Evolutionary conservation across 1,140 invertebrate species (phyloP).

Genomic region (Acromyrmex charruanus): DNA sequence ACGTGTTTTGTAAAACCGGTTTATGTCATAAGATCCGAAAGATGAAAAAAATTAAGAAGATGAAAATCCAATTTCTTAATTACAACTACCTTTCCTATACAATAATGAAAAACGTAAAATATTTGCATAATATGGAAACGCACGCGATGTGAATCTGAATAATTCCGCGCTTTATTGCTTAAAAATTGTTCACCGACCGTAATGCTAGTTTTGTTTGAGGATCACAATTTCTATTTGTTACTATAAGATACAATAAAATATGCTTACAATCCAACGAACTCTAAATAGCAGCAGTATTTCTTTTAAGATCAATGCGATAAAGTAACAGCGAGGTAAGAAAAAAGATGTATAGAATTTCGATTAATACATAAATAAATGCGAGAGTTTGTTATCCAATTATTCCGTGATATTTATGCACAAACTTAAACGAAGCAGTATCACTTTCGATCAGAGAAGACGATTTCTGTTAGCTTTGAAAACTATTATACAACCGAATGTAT

Average conservation of each 20-base stretch:
- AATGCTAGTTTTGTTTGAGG: not conserved
- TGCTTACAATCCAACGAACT: slow-evolving; percentile 26
- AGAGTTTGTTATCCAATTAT: slow-evolving; percentile 31
- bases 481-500: too few relatives aligned
- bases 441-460: not conserved
- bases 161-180: slow-evolving; percentile 9
- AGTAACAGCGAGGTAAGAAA: not conserved
- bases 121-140: slow-evolving; percentile 11
- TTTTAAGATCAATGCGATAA: not conserved
- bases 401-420: slow-evolving; percentile 13
- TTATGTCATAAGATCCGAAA: too few relatives aligned
- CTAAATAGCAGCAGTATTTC: slow-evolving; percentile 33
- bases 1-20: too few relatives aligned
- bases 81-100: not conserved
- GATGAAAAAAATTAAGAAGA: not conserved
- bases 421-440: slow-evolving; percentile 19
- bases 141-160: slow-evolving; percentile 2
- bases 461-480: not conserved
- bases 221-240: not conserved
- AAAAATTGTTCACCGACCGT: not conserved
- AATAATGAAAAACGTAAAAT: not conserved
- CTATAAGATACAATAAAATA: not conserved
- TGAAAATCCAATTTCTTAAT: slow-evolving; percentile 38
- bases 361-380: not conserved
- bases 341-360: slow-evolving; percentile 9